Percentiles rank a stretch among this genome's conserved stretches.
phyloP scores from a whole-genome alignment of 1,140 invertebrate species.

The Papilio polytes region DNA sequence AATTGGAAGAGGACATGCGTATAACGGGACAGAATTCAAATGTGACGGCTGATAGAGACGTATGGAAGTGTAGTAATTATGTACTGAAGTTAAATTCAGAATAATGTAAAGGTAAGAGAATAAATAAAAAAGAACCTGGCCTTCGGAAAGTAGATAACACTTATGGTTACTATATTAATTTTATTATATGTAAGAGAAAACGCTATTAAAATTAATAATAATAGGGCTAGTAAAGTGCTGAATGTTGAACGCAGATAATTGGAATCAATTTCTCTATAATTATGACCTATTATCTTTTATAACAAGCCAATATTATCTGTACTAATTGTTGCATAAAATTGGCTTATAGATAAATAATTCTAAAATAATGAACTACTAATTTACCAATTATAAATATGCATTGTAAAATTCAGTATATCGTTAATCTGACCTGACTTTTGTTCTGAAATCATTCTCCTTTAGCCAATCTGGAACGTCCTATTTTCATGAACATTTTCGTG shows the following conservation, averaged over 20 bases:
- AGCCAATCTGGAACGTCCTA: background rate
- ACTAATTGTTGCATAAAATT: background rate
- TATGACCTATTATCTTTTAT: background rate
- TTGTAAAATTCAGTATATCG: background rate
- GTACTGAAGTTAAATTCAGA: too few species aligned
- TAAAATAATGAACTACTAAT: too few species aligned
- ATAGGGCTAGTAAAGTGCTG: background rate
- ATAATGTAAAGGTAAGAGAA: too few species aligned
- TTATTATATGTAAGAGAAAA: background rate
- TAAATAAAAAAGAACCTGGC: too few species aligned
- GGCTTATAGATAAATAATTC: too few species aligned
- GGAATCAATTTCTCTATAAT: background rate
- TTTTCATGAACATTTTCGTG: background rate
- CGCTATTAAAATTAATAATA: background rate
- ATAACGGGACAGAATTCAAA: too few species aligned
- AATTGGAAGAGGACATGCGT: too few species aligned
- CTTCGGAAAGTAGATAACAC: too few species aligned
- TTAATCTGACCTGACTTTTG: too few species aligned
- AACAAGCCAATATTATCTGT: background rate
- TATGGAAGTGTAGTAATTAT: too few species aligned
- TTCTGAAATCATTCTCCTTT: background rate
- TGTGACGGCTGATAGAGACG: too few species aligned
- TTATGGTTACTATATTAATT: too few species aligned
- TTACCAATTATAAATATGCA: background rate
- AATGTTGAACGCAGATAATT: conserved; percentile 2